Conservation (phyloP, 2,797 vertebrate species). For the Xerus rutilus region DNA sequence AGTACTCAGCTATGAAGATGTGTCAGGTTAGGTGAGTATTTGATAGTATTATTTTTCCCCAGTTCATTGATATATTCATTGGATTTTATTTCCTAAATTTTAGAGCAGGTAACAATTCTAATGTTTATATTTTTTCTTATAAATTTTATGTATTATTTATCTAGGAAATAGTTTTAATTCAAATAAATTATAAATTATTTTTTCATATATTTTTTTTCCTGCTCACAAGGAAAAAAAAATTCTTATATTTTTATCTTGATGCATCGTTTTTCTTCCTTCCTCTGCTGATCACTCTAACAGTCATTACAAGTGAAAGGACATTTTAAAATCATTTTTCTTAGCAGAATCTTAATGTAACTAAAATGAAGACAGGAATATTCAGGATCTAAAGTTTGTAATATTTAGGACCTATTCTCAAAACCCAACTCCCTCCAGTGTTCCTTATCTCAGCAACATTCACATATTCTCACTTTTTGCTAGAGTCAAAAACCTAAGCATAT, state of each 20-base stretch:
- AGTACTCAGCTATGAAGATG: background rate
- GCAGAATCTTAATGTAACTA: background rate
- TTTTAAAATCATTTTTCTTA: background rate
- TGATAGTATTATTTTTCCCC: constrained; percentile 25
- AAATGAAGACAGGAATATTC: background rate
- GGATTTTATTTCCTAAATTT: background rate
- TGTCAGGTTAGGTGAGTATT: background rate
- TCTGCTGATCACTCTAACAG: background rate
- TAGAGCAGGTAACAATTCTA: background rate
- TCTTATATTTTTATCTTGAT: background rate
- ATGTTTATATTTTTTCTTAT: background rate
- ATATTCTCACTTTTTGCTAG: background rate
- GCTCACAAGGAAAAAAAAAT: background rate
- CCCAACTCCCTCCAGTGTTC: background rate
- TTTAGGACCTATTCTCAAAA: background rate
- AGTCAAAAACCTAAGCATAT: background rate
- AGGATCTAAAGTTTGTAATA: background rate
- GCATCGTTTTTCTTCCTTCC: background rate
- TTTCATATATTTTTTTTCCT: background rate
- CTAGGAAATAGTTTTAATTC: background rate
- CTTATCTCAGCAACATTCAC: background rate
- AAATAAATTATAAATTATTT: too few relatives aligned
- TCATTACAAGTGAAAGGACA: background rate
- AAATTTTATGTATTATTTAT: background rate
- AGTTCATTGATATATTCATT: background rate